phyloP scores from a whole-genome alignment of 2,888 invertebrate species.

The Andricus curvator region DNA sequence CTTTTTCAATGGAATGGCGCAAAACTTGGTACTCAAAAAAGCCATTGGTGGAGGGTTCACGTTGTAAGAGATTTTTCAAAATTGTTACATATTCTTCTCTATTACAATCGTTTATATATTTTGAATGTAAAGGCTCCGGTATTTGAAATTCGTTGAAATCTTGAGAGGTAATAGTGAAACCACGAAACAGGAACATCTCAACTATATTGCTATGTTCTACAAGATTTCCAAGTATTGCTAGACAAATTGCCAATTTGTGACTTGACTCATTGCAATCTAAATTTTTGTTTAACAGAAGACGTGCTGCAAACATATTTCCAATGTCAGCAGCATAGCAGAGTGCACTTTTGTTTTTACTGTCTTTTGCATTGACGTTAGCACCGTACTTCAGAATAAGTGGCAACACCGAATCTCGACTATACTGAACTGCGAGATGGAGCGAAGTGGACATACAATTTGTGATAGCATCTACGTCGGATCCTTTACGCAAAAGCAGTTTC shows the following conservation, averaged over 20 bases:
- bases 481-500: neutral
- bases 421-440: neutral
- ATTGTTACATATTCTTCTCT: neutral
- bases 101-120: neutral
- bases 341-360: neutral
- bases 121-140: neutral
- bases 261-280: neutral
- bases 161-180: neutral
- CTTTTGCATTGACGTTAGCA: neutral
- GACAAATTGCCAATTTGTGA: slow-evolving; percentile 17
- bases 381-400: neutral
- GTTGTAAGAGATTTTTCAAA: neutral
- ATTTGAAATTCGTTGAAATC: neutral
- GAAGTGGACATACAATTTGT: neutral
- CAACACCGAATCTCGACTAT: neutral
- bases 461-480: neutral
- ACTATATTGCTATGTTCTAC: neutral
- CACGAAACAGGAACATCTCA: neutral
- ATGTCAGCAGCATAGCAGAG: slow-evolving; percentile 10
- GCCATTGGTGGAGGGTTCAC: neutral
- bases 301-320: neutral
- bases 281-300: slow-evolving; percentile 5
- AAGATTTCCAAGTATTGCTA: slow-evolving; percentile 8
- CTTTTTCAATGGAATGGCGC: neutral
- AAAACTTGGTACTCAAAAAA: slow-evolving; percentile 33